These are phyloP conservation scores for Taenioides sp. DNA, from an alignment of 2,797 vertebrate species.

Conservation along the genomic window DNA sequence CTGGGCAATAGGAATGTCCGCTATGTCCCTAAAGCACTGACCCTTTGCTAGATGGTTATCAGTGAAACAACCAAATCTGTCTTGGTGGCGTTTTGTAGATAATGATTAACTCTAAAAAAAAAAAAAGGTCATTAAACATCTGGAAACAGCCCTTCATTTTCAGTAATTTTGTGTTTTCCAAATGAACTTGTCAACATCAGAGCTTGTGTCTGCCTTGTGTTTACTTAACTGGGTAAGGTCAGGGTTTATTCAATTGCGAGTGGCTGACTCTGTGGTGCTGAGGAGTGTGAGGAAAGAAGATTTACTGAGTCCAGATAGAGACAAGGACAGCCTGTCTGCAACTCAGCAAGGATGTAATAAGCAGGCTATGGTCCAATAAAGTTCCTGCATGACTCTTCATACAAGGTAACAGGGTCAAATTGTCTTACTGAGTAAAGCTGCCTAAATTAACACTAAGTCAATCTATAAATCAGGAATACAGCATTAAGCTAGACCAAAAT, in stretches of 20 bases:
- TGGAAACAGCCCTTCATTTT: conserved; percentile 8
- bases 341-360: conserved; percentile 54
- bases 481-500: not conserved
- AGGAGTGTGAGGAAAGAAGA: conserved; percentile 26
- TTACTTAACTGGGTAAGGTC: conserved; percentile 42
- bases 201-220: conserved; percentile 35
- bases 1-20: conserved; percentile 36
- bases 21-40: conserved; percentile 33
- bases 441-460: not conserved
- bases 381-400: not conserved
- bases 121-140: conserved; percentile 13
- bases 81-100: conserved; percentile 10
- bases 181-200: conserved; percentile 40
- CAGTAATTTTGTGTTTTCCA: conserved; percentile 13
- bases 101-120: conserved; percentile 28
- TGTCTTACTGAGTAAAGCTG: not conserved
- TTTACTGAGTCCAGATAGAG: conserved; percentile 64
- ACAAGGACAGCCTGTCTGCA: conserved; percentile 55
- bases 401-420: not conserved
- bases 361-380: conserved; percentile 19
- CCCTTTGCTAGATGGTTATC: conserved; percentile 45
- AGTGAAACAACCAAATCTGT: conserved; percentile 28
- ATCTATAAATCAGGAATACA: not conserved
- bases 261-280: conserved; percentile 36
- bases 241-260: conserved; percentile 53